A percentile compares a stretch with the other conserved stretches of the same genome.
These are phyloP conservation scores for Nomada fucata DNA, from an alignment of 2,888 invertebrate genomes.

Conservation along the genomic window DNA sequence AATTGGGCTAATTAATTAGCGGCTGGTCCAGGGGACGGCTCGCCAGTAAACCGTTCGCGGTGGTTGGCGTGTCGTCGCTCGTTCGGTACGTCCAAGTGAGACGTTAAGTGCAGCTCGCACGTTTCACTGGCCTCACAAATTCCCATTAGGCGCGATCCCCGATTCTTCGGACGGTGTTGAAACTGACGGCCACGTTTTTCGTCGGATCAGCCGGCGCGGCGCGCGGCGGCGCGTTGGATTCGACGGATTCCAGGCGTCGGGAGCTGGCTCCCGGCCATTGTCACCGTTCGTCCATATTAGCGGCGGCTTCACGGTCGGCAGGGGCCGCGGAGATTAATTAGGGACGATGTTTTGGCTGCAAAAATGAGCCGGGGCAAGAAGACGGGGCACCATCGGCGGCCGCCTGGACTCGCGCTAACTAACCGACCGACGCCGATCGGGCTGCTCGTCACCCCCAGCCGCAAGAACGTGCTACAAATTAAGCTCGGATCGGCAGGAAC, in stretches of 20 bases:
- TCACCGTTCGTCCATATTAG: slow-evolving; percentile 68
- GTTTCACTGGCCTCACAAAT: slow-evolving; percentile 68
- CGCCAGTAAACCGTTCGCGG: neutral
- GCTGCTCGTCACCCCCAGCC: slow-evolving; percentile 72
- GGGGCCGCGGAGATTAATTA: slow-evolving; percentile 80
- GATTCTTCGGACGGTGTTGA: slow-evolving; percentile 64
- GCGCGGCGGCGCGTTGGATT: slow-evolving; percentile 69
- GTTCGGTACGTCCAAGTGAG: slow-evolving; percentile 55
- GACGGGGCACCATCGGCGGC: slow-evolving; percentile 63
- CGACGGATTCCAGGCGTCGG: slow-evolving; percentile 69
- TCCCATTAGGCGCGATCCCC: slow-evolving; percentile 63
- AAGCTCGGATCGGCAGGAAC: slow-evolving; percentile 80
- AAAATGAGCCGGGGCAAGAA: slow-evolving; percentile 77
- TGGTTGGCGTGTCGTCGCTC: slow-evolving; percentile 6
- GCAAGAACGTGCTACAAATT: slow-evolving; percentile 84
- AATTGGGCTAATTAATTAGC: slow-evolving; percentile 53
- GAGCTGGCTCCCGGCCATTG: slow-evolving; percentile 58
- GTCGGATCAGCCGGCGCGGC: slow-evolving; percentile 64
- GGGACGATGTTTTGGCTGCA: slow-evolving; percentile 81
- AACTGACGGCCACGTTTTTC: slow-evolving; percentile 64
- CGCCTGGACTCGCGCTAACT: slow-evolving; percentile 74
- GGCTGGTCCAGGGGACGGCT: neutral
- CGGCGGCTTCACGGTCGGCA: slow-evolving; percentile 53
- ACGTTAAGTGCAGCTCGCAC: slow-evolving; percentile 67
- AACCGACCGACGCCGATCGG: slow-evolving; percentile 71